Evolutionary conservation across 1,140 invertebrate genomes (phyloP), one percentile per base, ranked within the genome.

Genomic region (Lordiphosa mommai): DNA sequence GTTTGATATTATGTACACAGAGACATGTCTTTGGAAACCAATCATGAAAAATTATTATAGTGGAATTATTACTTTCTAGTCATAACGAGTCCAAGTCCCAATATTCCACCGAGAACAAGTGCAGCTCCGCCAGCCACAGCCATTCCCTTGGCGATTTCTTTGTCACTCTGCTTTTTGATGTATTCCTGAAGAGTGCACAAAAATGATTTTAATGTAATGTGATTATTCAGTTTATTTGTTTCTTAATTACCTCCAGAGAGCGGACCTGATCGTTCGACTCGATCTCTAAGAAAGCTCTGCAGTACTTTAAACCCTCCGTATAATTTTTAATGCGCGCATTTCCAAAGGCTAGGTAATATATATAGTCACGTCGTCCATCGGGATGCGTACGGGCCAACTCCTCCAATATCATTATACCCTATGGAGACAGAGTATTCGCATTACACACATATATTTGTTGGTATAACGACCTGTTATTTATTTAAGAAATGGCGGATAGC

Each of bases 191-290:
- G 91, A 27, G 23, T 27, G 23, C 4, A n/a, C 23, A 27, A 6
- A 27, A 27, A 4, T 0, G 4, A 27, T 27, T 27, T 1, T 1
- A 27, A 27, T 27, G 6, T 1, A 27, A 7, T 7, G 23, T 27
- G 6, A 1, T 1, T 7, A 27, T 13, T 17, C 16, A n/a, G 7
- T 17, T 3, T 3, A n/a, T 8, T 8, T 10, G 1, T 23, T 20
- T 29, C 8, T 12, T 32, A n/a, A n/a, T 73, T 64, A 92, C 91
- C 89, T 91, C 89, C 55, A 92, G 87, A 3, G 90, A 91, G 52
- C 93, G 90, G 2, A 97, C 97, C 91, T 99, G 97, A 68, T 93
- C 92, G 87, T 99, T 99, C n/a, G 96, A 96, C 90, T 99, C 97
- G 37, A 97, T 94, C 86, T 94, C 92, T 9, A 97, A 90, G 80